Conservation (phyloP, 2,888 invertebrate species). For the Bombyx huttoni region DNA sequence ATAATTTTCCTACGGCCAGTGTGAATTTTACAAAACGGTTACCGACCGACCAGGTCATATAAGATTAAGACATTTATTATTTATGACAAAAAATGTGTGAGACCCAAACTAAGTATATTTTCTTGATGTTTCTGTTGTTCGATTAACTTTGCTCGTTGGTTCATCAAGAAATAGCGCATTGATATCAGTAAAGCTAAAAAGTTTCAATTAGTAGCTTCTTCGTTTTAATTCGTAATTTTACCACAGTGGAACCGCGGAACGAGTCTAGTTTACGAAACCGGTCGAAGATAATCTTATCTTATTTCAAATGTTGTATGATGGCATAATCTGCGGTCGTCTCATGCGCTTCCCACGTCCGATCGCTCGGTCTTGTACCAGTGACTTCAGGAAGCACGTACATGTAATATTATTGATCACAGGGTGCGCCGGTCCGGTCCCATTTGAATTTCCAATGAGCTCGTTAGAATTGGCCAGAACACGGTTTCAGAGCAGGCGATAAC, state of each 20-base stretch:
- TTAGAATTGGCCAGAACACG: constrained; percentile 52
- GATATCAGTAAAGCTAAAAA: no score
- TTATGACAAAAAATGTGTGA: no score
- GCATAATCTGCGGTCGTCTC: not conserved
- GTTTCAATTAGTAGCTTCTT: no score
- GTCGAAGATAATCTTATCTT: not conserved
- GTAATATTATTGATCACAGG: constrained; percentile 70
- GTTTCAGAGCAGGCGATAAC: constrained; percentile 39
- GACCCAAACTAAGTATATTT: no score
- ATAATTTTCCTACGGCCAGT: not conserved
- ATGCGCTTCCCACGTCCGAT: constrained; percentile 16
- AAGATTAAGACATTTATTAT: no score
- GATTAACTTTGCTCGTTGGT: no score
- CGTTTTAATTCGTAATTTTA: no score
- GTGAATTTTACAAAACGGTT: no score
- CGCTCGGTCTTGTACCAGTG: constrained; percentile 26
- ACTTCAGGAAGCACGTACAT: constrained; percentile 64
- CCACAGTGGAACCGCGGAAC: no score
- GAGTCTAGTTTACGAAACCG: not conserved
- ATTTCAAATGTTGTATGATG: not conserved
- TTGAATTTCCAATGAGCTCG: constrained; percentile 72
- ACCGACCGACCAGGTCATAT: no score
- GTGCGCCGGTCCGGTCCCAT: constrained; percentile 56
- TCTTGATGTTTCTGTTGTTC: no score
- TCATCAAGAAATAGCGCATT: no score